Conservation (phyloP, 2,797 vertebrate species). For the Prionace glauca region DNA sequence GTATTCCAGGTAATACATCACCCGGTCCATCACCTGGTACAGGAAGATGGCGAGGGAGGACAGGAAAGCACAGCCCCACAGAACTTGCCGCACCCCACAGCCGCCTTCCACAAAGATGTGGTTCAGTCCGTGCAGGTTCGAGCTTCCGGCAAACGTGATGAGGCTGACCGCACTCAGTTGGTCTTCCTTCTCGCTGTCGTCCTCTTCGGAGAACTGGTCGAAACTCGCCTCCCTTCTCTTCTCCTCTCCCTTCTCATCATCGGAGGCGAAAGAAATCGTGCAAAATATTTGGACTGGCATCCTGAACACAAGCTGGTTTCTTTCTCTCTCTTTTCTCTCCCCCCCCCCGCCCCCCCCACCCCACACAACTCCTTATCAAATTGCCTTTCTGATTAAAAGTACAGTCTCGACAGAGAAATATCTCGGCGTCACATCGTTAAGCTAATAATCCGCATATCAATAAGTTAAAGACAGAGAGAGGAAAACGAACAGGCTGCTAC, state of each 20-base stretch:
- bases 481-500: background rate
- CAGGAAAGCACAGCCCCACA: slow-evolving; percentile 78
- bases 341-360: no score
- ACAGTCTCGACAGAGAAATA: background rate
- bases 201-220: slow-evolving; percentile 45
- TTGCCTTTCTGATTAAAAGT: background rate
- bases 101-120: slow-evolving; percentile 78
- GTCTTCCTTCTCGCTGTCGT: slow-evolving; percentile 50
- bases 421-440: no score
- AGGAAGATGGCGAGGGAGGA: slow-evolving; percentile 76
- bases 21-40: slow-evolving; percentile 77
- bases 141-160: slow-evolving; percentile 70
- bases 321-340: no score
- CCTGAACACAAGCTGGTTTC: background rate
- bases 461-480: background rate
- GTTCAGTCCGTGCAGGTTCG: slow-evolving; percentile 82
- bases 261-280: slow-evolving; percentile 83
- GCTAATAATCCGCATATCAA: no score
- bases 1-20: slow-evolving; percentile 75
- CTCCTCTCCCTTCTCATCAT: slow-evolving; percentile 58
- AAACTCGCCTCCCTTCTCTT: slow-evolving; percentile 52
- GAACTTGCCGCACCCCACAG: slow-evolving; percentile 65
- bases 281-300: slow-evolving; percentile 93
- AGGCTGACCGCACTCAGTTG: slow-evolving; percentile 59
- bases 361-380: background rate